Percentiles rank a stretch among this genome's conserved stretches.
These are phyloP conservation scores for Capitulum mitella DNA, from an alignment of 2,888 invertebrate genomes.

Conservation along the genomic window DNA sequence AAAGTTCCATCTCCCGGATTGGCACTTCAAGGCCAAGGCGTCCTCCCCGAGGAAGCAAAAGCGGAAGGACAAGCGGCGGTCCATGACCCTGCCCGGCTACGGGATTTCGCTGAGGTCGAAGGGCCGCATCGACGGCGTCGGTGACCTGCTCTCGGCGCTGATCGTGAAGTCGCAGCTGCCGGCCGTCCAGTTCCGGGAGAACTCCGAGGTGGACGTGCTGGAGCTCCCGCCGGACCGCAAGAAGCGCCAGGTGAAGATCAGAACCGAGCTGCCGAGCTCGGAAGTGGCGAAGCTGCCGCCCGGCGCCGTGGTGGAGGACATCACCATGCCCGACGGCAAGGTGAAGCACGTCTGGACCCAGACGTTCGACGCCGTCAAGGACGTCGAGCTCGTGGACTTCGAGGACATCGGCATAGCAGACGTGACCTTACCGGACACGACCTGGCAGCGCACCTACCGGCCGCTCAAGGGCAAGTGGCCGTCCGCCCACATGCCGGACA, in stretches of 20 bases:
- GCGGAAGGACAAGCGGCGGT: background rate
- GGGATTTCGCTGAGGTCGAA: background rate
- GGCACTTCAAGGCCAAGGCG: conserved; percentile 1
- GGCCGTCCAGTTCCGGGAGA: background rate
- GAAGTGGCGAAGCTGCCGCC: background rate
- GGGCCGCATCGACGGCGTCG: background rate
- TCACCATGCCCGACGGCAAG: background rate
- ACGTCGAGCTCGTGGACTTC: background rate
- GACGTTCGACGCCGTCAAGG: conserved; percentile 8
- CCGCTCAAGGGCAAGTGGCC: background rate
- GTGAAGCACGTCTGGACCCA: conserved; percentile 2
- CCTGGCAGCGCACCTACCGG: background rate
- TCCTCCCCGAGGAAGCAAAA: background rate
- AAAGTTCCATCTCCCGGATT: background rate
- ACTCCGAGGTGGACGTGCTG: conserved; percentile 5
- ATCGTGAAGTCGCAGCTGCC: background rate
- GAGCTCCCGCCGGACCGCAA: background rate
- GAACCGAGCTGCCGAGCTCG: background rate
- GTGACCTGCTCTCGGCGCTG: background rate
- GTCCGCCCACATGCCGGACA: background rate
- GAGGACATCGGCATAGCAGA: background rate
- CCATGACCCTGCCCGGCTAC: conserved; percentile 2
- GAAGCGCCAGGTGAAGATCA: background rate
- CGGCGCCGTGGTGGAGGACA: background rate
- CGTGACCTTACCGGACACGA: background rate